phyloP scores from a whole-genome alignment of 1,140 invertebrate genomes.

The Caerostris darwini region DNA sequence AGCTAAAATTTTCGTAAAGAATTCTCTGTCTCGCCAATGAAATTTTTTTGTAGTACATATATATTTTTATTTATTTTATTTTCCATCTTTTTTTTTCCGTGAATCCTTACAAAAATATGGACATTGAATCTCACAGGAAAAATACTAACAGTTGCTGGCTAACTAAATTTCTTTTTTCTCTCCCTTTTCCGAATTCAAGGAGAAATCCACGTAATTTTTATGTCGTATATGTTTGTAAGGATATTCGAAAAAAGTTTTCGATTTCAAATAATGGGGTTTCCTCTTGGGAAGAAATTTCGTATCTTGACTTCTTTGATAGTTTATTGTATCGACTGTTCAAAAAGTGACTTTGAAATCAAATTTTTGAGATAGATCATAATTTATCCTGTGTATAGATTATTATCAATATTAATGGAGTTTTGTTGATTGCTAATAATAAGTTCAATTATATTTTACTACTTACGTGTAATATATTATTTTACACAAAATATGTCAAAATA shows the following conservation, averaged over 20 bases:
- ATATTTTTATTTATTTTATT: neutral
- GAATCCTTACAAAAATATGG: constrained; percentile 19
- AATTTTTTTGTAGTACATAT: neutral
- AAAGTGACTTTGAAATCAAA: no score
- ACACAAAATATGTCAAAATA: no score
- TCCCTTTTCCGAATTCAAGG: neutral
- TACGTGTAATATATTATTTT: no score
- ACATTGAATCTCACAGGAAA: neutral
- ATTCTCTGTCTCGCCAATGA: constrained; percentile 15
- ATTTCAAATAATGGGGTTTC: constrained; percentile 1
- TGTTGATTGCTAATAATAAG: no score
- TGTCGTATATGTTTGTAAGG: neutral
- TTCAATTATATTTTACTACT: no score
- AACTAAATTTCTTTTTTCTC: neutral
- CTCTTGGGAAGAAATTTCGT: neutral
- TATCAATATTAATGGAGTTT: no score
- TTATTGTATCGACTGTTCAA: no score
- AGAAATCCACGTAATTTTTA: constrained; percentile 13
- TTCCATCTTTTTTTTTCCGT: neutral
- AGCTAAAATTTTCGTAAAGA: neutral
- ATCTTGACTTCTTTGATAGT: no score
- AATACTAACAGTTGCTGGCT: neutral
- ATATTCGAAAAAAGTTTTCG: neutral
- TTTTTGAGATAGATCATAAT: no score
- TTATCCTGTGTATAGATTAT: no score